A percentile compares a stretch with the other conserved stretches of the same genome.
These are phyloP conservation scores for Drosophila testacea DNA, from an alignment of 2,888 invertebrate genomes.

Conservation along the genomic window DNA sequence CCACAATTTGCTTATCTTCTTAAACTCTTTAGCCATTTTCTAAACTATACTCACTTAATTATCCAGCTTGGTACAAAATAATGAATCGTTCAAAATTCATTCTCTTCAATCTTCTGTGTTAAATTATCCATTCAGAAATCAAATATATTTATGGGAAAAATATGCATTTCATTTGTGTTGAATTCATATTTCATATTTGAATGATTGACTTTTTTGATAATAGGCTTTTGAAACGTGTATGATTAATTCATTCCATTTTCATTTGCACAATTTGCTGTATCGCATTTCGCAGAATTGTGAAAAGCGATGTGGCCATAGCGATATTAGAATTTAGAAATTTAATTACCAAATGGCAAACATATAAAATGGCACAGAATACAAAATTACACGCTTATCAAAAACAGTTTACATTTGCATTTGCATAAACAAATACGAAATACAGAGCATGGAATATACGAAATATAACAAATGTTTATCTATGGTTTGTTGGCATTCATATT, in stretches of 20 bases:
- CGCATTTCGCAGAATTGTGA: constrained; percentile 1
- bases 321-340: constrained; percentile 7
- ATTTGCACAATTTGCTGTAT: constrained; percentile 1
- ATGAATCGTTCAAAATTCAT: not conserved
- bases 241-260: constrained; percentile 9
- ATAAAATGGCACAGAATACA: constrained; percentile 11
- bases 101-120: not conserved
- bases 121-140: not conserved
- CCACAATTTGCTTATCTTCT: not conserved
- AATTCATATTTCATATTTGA: not conserved
- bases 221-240: not conserved
- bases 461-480: constrained; percentile 50
- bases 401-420: constrained; percentile 44
- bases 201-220: constrained; percentile 8
- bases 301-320: constrained; percentile 4
- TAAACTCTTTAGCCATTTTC: not conserved
- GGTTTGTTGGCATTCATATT: constrained; percentile 24
- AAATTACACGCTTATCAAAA: constrained; percentile 30
- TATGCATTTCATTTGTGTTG: not conserved
- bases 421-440: constrained; percentile 57
- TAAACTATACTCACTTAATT: not conserved
- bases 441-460: not conserved
- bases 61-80: not conserved
- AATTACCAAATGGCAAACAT: constrained; percentile 21
- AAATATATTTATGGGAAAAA: not conserved